phyloP scores from a whole-genome alignment of 2,888 invertebrate genomes.

The Sphaerophoria taeniata region DNA sequence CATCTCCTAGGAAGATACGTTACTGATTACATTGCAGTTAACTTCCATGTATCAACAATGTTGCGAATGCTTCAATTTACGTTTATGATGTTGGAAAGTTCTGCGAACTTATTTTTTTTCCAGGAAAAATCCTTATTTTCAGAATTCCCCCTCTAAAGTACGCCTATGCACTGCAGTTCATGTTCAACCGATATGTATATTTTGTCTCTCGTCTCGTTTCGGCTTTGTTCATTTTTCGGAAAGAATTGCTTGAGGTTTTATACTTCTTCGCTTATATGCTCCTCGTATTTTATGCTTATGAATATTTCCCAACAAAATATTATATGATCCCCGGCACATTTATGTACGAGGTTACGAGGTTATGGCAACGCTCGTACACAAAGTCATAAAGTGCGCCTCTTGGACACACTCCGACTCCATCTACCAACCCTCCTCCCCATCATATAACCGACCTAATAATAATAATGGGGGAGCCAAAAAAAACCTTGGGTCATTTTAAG shows the following conservation, averaged over 20 bases:
- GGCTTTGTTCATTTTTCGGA: background rate
- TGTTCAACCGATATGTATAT: conserved; percentile 19
- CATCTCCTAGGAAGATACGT: background rate
- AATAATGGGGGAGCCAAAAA: background rate
- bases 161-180: background rate
- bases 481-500: conserved; percentile 50
- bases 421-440: no score
- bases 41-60: no score
- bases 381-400: conserved; percentile 51
- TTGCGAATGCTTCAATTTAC: background rate
- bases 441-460: background rate
- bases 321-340: no score
- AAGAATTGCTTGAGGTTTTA: conserved; percentile 49
- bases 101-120: background rate
- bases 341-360: no score
- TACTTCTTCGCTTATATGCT: conserved; percentile 26
- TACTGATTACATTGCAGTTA: no score
- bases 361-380: background rate
- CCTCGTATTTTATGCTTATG: conserved; percentile 54
- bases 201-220: conserved; percentile 26
- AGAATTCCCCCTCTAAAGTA: background rate
- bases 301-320: conserved; percentile 58
- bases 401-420: no score
- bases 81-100: background rate
- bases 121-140: background rate